These are phyloP conservation scores for Drosophila seclusa DNA, from an alignment of 2,888 invertebrate genomes.

Conservation along the genomic window DNA sequence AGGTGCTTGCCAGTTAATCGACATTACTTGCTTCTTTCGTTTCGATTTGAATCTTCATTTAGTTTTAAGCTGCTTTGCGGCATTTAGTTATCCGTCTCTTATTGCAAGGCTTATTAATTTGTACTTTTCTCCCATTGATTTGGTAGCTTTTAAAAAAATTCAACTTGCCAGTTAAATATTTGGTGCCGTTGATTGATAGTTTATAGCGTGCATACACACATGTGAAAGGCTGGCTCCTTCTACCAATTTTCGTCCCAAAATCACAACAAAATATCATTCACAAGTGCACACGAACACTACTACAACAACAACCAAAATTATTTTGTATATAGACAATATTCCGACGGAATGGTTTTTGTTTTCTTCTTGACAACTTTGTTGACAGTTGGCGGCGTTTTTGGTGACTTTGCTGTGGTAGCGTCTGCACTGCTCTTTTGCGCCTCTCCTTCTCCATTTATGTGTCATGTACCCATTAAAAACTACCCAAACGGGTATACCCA, in stretches of 20 bases:
- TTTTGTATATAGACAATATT: conserved; percentile 38
- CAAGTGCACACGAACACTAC: conserved; percentile 14
- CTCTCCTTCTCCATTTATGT: not conserved
- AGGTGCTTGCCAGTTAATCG: not conserved
- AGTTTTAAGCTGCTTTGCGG: not conserved
- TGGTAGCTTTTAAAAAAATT: not conserved
- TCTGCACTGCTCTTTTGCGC: not conserved
- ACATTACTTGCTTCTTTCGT: not conserved
- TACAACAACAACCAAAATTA: conserved; percentile 21
- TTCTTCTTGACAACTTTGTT: conserved; percentile 45
- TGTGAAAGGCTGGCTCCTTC: not conserved
- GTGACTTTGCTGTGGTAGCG: conserved; percentile 28
- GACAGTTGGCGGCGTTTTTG: conserved; percentile 40
- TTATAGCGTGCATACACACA: conserved; percentile 1
- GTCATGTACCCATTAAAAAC: not conserved
- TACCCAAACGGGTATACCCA: not conserved
- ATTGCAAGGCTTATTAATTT: not conserved
- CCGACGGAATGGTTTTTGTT: conserved; percentile 31
- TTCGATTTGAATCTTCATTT: not conserved
- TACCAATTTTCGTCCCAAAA: not conserved
- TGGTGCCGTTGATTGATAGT: conserved; percentile 12
- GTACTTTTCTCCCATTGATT: not conserved
- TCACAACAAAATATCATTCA: conserved; percentile 20
- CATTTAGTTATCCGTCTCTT: not conserved
- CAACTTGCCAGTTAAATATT: conserved; percentile 5